Conservation (phyloP, 2,888 invertebrate genomes). For the Troglohyphantes excavatus region DNA sequence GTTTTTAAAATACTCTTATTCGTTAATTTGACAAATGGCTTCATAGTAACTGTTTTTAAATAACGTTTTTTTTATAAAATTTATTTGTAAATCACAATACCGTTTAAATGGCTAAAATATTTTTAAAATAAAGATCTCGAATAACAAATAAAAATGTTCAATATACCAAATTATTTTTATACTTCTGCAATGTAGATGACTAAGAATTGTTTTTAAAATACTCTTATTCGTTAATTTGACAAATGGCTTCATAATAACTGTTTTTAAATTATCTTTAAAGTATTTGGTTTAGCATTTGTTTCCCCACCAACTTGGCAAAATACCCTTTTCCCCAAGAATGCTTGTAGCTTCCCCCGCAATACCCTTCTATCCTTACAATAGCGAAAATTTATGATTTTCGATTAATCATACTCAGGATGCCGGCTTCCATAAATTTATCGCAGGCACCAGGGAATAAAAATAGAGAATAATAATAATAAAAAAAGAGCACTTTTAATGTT, state of each 20-base stretch:
- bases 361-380: neutral
- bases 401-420: slow-evolving; percentile 27
- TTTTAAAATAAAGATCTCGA: no score
- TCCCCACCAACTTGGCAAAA: neutral
- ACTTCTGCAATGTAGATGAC: no score
- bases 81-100: no score
- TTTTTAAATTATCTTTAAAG: neutral
- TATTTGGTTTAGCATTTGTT: neutral
- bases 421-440: neutral
- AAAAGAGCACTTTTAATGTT: neutral
- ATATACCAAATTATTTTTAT: no score
- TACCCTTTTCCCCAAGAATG: neutral
- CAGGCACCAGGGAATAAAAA: neutral
- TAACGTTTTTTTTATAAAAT: no score
- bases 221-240: neutral
- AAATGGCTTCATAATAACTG: slow-evolving; percentile 3
- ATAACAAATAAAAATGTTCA: no score
- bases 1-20: no score
- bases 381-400: slow-evolving; percentile 30
- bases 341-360: neutral
- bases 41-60: no score
- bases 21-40: no score
- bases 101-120: no score
- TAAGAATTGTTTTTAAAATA: no score
- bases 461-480: no score